Conservation (phyloP, 1,140 invertebrate species). For the Drosophila sechellia region DNA sequence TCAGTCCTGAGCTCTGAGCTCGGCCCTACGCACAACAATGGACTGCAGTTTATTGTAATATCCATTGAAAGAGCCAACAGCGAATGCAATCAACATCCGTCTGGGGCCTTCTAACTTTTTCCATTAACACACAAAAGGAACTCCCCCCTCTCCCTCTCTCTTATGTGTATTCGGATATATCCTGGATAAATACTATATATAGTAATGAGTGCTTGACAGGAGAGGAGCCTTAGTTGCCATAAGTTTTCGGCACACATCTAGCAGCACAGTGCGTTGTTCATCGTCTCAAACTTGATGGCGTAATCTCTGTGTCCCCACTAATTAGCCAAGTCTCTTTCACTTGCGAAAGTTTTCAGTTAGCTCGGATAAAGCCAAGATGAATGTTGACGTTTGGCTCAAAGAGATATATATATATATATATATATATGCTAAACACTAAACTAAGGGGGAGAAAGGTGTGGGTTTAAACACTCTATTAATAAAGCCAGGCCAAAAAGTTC, state of each 20-base stretch:
- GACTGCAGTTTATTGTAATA: conserved; percentile 51
- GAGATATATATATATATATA: background rate
- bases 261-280: background rate
- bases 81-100: conserved; percentile 50
- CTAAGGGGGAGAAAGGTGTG: background rate
- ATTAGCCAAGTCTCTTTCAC: conserved; percentile 22
- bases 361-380: background rate
- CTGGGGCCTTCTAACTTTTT: conserved; percentile 53
- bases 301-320: conserved; percentile 10
- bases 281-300: conserved; percentile 2
- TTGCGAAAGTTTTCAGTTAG: conserved; percentile 8
- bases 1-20: background rate
- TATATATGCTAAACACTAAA: background rate
- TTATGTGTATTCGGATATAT: background rate
- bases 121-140: conserved; percentile 62
- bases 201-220: conserved; percentile 49
- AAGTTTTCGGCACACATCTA: conserved; percentile 1
- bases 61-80: conserved; percentile 50
- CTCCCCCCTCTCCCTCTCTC: background rate
- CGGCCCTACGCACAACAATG: conserved; percentile 42
- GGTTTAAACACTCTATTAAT: background rate
- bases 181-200: conserved; percentile 7
- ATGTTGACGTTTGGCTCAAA: background rate
- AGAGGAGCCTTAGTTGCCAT: conserved; percentile 28
- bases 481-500: background rate